Evolutionary conservation across 2,888 invertebrate species (phyloP).

Genomic region (Marasmarcha lunaedactyla): DNA sequence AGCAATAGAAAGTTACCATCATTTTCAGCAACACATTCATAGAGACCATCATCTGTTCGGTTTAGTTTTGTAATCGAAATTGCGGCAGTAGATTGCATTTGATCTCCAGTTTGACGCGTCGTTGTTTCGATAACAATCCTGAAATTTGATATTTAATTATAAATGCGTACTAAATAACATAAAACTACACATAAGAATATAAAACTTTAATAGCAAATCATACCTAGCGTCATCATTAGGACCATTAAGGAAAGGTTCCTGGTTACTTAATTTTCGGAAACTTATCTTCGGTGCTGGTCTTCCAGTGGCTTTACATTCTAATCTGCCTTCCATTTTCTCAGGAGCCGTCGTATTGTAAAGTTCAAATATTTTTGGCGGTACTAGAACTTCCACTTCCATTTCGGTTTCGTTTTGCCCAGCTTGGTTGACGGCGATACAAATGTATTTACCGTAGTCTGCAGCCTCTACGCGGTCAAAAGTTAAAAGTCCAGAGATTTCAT

Average conservation of each 20-base stretch:
- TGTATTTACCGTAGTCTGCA: conserved; percentile 84
- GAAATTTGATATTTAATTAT: conserved; percentile 10
- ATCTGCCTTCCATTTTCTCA: conserved; percentile 71
- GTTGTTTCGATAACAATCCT: conserved; percentile 74
- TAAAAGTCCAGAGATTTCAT: conserved; percentile 77
- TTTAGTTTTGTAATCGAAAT: conserved; percentile 75
- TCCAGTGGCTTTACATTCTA: conserved; percentile 84
- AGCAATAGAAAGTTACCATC: conserved; percentile 71
- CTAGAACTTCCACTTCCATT: conserved; percentile 78
- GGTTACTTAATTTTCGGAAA: conserved; percentile 81
- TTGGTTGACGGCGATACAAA: conserved; percentile 83
- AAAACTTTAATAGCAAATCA: no score
- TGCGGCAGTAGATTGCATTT: conserved; percentile 70
- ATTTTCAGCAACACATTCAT: conserved; percentile 88
- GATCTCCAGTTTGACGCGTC: conserved; percentile 51
- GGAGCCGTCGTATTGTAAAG: conserved; percentile 78
- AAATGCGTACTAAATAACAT: neutral
- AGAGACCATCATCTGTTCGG: conserved; percentile 86
- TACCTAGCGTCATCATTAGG: conserved; percentile 72
- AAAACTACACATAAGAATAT: neutral
- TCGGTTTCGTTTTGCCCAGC: conserved; percentile 79
- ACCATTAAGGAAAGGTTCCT: conserved; percentile 74
- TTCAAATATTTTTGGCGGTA: conserved; percentile 85
- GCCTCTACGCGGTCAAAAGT: conserved; percentile 80
- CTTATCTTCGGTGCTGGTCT: conserved; percentile 83